Percentiles rank a stretch among this genome's conserved stretches.
Evolutionary conservation across 2,113 vertebrate species (phyloP).

Genomic region (Mellivora capensis): DNA sequence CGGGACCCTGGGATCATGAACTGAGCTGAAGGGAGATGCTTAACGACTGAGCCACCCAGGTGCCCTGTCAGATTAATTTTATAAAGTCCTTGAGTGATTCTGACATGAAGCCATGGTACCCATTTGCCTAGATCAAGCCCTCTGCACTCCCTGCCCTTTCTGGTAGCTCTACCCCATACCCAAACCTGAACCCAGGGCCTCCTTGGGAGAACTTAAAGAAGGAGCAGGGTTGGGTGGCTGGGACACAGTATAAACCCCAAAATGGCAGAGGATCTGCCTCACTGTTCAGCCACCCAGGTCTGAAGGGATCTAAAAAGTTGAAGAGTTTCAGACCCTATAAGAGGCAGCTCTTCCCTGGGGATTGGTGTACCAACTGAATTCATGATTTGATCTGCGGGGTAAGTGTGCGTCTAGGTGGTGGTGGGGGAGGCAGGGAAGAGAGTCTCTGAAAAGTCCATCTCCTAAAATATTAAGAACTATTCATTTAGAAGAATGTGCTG

Average conservation of each 20-base stretch:
- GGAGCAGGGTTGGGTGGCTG: neutral
- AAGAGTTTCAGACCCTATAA: neutral
- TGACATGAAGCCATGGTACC: neutral
- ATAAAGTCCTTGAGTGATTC: neutral
- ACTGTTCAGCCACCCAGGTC: neutral
- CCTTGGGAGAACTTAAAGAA: neutral
- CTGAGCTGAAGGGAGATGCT: neutral
- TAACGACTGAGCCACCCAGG: neutral
- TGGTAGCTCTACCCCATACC: neutral
- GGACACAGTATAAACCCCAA: neutral
- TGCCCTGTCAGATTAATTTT: neutral
- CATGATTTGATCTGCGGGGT: neutral
- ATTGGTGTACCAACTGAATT: neutral
- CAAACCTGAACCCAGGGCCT: neutral
- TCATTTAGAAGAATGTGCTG: neutral
- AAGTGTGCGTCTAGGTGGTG: neutral
- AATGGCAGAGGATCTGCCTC: neutral
- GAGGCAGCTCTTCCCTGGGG: neutral
- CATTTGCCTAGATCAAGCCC: neutral
- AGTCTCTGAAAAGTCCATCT: neutral
- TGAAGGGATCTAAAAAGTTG: neutral
- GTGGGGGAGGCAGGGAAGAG: neutral
- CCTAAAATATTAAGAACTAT: constrained; percentile 12
- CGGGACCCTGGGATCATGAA: neutral
- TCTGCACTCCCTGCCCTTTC: neutral